phyloP scores from a whole-genome alignment of 2,888 invertebrate genomes.

The Thera britannica region DNA sequence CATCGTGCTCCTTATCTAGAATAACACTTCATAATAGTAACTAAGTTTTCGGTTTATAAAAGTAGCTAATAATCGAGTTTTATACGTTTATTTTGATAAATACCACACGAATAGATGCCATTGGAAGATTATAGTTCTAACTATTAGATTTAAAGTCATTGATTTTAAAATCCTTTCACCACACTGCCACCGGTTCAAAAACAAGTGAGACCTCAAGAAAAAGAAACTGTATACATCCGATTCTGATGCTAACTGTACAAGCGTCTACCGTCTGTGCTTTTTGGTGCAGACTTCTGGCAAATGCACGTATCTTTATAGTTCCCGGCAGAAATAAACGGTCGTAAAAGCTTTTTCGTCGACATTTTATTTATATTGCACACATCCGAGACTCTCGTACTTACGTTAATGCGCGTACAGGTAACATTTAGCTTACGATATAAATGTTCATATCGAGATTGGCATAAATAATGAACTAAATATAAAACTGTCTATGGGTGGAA shows the following conservation, averaged over 20 bases:
- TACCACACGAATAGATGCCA: no score
- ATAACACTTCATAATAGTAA: no score
- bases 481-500: neutral
- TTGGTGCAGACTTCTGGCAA: slow-evolving; percentile 14
- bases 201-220: no score
- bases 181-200: no score
- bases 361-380: slow-evolving; percentile 70
- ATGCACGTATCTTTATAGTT: slow-evolving; percentile 48
- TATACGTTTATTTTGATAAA: no score
- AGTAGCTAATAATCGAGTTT: no score
- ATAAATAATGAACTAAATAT: slow-evolving; percentile 5
- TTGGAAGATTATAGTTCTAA: no score
- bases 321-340: slow-evolving; percentile 70
- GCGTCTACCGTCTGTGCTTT: slow-evolving; percentile 5
- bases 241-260: slow-evolving; percentile 1
- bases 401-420: slow-evolving; percentile 27
- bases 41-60: no score
- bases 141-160: no score
- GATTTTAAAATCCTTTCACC: no score
- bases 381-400: slow-evolving; percentile 46
- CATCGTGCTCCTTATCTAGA: no score
- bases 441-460: slow-evolving; percentile 1
- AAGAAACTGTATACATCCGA: neutral
- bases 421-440: slow-evolving; percentile 21
- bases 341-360: slow-evolving; percentile 76